Conservation (phyloP, 1,140 invertebrate species). For the Drosophila burlai region DNA sequence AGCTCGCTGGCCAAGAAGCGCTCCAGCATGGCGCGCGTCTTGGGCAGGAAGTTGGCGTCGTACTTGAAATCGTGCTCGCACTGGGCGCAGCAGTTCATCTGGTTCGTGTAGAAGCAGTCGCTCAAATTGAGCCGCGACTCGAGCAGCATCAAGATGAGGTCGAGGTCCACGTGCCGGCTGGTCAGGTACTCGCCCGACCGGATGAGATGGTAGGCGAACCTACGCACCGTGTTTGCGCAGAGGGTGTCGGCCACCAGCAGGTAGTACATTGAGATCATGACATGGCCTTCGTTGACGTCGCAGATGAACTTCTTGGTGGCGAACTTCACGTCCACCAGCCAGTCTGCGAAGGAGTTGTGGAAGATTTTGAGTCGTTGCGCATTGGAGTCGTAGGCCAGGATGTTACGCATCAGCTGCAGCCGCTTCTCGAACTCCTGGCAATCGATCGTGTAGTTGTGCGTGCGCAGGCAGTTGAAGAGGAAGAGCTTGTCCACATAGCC, state of each 20-base stretch:
- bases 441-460: slow-evolving; percentile 92
- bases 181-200: slow-evolving; percentile 78
- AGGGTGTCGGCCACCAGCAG: slow-evolving; percentile 86
- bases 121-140: slow-evolving; percentile 81
- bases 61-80: slow-evolving; percentile 83
- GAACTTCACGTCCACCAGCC: slow-evolving; percentile 98
- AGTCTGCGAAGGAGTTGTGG: slow-evolving; percentile 97
- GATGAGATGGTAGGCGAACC: slow-evolving; percentile 80
- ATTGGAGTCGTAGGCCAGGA: slow-evolving; percentile 86
- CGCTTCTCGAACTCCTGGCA: slow-evolving; percentile 94
- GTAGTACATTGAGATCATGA: slow-evolving; percentile 94
- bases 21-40: slow-evolving; percentile 76
- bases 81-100: slow-evolving; percentile 79
- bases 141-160: slow-evolving; percentile 81
- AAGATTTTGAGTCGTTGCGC: slow-evolving; percentile 91
- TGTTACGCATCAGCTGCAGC: slow-evolving; percentile 91
- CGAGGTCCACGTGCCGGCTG: slow-evolving; percentile 76
- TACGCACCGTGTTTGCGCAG: slow-evolving; percentile 79
- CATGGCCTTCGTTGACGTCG: slow-evolving; percentile 94
- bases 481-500: slow-evolving; percentile 93
- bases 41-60: slow-evolving; percentile 77
- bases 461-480: slow-evolving; percentile 92
- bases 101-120: slow-evolving; percentile 84
- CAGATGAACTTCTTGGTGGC: slow-evolving; percentile 97
- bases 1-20: slow-evolving; percentile 77